Evolutionary conservation across 1,140 invertebrate genomes (phyloP), one percentile per base, ranked within the genome.

Genomic region (Cheumatopsyche charites): DNA sequence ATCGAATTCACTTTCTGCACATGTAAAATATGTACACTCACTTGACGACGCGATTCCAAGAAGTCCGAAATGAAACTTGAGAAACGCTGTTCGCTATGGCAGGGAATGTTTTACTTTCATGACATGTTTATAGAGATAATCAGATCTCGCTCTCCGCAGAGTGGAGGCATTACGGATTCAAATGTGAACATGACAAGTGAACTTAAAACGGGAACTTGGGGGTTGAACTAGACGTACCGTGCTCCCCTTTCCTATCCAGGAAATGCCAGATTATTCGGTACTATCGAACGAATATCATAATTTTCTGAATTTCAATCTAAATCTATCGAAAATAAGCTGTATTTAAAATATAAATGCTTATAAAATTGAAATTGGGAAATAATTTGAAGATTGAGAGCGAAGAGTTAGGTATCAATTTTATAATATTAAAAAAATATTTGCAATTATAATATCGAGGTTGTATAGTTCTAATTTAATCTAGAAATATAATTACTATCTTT

Each of bases 51-150:
- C 49, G 55, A 26, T 62, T 62, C 41, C 17, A 13, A 23, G 58
- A 62, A 70, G 47, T 7, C 21, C 55, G n/a, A 19, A 23, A n/a
- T 68, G 66, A 68, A 68, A 68, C 49, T 68, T 68, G 66, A 68
- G 66, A 68, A 68, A 47, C 47, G 47, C 66, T 55, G 66, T 15
- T 67, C 12, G 29, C 29, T 36, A 36, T 36, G 29, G 29, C 29
- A 41, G 68, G 68, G 68, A 71, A 66, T 66, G 62, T 52, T 72
- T 72, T 72, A 72, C 70, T 72, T 72, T 65, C 70, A 66, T 66
- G 70, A 65, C 70, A 72, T 72, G 70, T 72, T 72, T 72, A 65
- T 65, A 72, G 62, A 72, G 70, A 72, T 72, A 72, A 72, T 72
- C 70, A 72, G 70, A 72, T 72, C 70, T 72, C 55, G 19, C 70